These are phyloP conservation scores for Hydriomena furcata DNA, from an alignment of 2,888 invertebrate species.

Conservation along the genomic window DNA sequence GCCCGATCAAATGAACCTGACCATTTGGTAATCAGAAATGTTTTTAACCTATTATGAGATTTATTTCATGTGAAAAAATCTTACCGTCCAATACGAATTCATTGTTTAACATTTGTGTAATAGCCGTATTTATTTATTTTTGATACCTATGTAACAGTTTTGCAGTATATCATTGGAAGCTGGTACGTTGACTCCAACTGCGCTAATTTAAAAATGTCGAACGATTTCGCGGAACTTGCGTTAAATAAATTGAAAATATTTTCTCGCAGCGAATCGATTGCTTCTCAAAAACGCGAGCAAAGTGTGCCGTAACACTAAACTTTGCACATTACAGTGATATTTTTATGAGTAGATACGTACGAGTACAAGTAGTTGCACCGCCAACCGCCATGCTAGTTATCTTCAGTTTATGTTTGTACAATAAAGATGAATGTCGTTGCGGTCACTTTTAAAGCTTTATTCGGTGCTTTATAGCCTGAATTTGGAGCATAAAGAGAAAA, in stretches of 20 bases:
- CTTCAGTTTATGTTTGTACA: constrained; percentile 2
- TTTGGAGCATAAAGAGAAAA: neutral
- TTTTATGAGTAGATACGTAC: constrained; percentile 1
- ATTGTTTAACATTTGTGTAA: too few relatives aligned
- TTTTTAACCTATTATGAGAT: too few relatives aligned
- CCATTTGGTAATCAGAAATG: constrained; percentile 1
- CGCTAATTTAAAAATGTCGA: neutral
- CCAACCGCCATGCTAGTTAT: neutral
- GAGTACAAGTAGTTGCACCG: neutral
- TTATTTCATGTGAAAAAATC: too few relatives aligned
- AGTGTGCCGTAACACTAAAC: neutral
- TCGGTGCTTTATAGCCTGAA: constrained; percentile 2
- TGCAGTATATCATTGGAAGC: neutral
- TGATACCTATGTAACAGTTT: neutral
- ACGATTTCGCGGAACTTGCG: neutral
- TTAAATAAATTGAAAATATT: neutral
- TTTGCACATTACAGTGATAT: constrained; percentile 2
- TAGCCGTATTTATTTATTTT: neutral
- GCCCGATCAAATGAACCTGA: neutral
- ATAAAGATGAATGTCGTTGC: constrained; percentile 2
- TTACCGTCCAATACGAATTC: too few relatives aligned
- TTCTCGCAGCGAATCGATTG: constrained; percentile 1
- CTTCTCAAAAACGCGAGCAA: neutral
- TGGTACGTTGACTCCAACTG: neutral
- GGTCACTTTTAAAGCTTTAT: constrained; percentile 4